These are phyloP conservation scores for Drosophila repletoides DNA, from an alignment of 1,140 invertebrate species.

Conservation along the genomic window DNA sequence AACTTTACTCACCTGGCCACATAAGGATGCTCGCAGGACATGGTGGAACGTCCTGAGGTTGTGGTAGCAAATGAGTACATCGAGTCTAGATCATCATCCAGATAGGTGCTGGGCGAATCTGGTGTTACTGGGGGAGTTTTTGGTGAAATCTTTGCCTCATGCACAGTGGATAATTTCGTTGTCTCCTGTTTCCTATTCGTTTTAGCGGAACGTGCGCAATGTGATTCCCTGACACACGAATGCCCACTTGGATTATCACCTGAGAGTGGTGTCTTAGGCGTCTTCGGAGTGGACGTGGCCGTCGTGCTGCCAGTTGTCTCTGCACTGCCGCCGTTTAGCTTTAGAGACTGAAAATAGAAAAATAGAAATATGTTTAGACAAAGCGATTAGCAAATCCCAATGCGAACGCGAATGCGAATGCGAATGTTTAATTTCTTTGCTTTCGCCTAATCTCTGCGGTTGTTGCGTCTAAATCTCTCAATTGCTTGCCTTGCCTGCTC, in stretches of 20 bases:
- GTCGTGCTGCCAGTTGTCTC: conserved; percentile 39
- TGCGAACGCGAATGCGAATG: background rate
- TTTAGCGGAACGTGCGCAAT: conserved; percentile 15
- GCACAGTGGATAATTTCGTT: conserved; percentile 56
- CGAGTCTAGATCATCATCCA: conserved; percentile 89
- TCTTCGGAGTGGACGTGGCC: conserved; percentile 37
- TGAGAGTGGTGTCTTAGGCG: conserved; percentile 37
- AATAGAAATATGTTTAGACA: conserved; percentile 43
- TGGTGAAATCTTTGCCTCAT: conserved; percentile 74
- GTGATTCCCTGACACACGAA: conserved; percentile 6
- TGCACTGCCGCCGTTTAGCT: conserved; percentile 65
- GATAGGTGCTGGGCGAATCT: conserved; percentile 83
- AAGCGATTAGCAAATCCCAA: conserved; percentile 42
- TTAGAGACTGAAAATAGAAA: conserved; percentile 67
- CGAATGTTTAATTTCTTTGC: conserved; percentile 35
- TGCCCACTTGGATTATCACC: background rate
- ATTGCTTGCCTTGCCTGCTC: conserved; percentile 46
- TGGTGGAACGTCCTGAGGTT: conserved; percentile 84
- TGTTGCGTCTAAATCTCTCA: conserved; percentile 62
- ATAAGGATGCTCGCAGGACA: conserved; percentile 88
- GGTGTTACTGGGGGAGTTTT: conserved; percentile 85
- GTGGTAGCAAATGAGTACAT: conserved; percentile 89
- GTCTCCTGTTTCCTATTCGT: conserved; percentile 10
- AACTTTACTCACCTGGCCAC: conserved; percentile 85
- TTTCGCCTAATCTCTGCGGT: conserved; percentile 36